Conservation (phyloP, 2,888 invertebrate species). For the Masnerella sp. region DNA sequence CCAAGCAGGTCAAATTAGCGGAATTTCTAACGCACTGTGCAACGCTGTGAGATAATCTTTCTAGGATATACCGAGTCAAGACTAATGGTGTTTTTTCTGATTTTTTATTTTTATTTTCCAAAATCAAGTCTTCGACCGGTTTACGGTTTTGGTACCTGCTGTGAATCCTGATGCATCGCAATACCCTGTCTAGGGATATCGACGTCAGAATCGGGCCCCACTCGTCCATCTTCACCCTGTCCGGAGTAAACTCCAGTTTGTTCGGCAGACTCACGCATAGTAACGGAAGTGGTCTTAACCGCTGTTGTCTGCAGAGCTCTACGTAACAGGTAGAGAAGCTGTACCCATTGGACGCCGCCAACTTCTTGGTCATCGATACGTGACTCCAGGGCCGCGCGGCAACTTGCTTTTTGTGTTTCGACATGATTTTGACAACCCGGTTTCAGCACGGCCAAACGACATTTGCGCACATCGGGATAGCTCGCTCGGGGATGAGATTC, state of each 20-base stretch:
- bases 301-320: slow-evolving; percentile 73
- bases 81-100: slow-evolving; percentile 83
- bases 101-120: slow-evolving; percentile 82
- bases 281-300: slow-evolving; percentile 71
- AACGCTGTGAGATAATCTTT: slow-evolving; percentile 83
- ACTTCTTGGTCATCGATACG: slow-evolving; percentile 54
- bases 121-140: slow-evolving; percentile 79
- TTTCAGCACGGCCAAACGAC: slow-evolving; percentile 24
- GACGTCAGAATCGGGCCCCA: slow-evolving; percentile 88
- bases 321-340: slow-evolving; percentile 74
- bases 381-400: slow-evolving; percentile 22
- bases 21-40: slow-evolving; percentile 83
- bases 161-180: slow-evolving; percentile 83
- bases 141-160: slow-evolving; percentile 82
- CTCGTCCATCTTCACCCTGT: slow-evolving; percentile 86
- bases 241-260: slow-evolving; percentile 84
- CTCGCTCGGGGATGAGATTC: slow-evolving; percentile 6
- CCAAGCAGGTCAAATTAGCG: slow-evolving; percentile 81
- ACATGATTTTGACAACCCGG: slow-evolving; percentile 18
- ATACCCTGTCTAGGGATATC: slow-evolving; percentile 84
- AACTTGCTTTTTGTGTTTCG: slow-evolving; percentile 26
- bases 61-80: slow-evolving; percentile 85
- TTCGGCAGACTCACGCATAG: slow-evolving; percentile 75
- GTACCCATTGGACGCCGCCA: slow-evolving; percentile 65
- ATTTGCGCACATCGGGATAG: slow-evolving; percentile 28